Evolutionary conservation across 2,113 vertebrate species (phyloP), one percentile per base, ranked within the genome.

Genomic region (Bufo gargarizans): DNA sequence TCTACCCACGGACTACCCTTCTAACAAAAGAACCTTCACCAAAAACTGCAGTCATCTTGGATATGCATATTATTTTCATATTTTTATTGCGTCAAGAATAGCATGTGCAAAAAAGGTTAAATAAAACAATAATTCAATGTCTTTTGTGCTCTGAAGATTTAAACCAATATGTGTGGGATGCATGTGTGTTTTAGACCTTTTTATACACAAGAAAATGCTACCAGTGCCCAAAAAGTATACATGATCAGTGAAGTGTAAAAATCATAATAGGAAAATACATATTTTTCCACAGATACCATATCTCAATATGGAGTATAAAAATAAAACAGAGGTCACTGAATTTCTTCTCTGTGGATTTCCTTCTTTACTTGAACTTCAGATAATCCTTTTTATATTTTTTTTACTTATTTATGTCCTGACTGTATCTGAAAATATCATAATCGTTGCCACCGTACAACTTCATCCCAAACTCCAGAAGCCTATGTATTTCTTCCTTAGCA

Each of bases 401-500:
- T 63, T 92, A 3, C 79, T 72, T 77, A 84, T 89, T 43, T 91
- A 90, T 85, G 33, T 91, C 13, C 50, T 92, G 59, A 90, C 90
- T 7, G 49, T 90, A 53, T 67, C 89, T 71, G 91, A 89, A 86
- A 93, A 93, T 53, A 61, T 45, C 2, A 45, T 90, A 17, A 91
- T 91, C 33, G 85, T 92, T 43, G n/a, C 63, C 13, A 87, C 80
- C 6, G 85, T 92, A 79, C 50, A 79, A 65, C 87, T 79, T 22
- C 83, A 91, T 55, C 6, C 79, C 84, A 63, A 0, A 20, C 84
- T 91, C 61, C 90, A 89, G 5, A 90, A 87, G 14, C 90, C 90
- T 6, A 91, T 92, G 89, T 92, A 91, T 76, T 11, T 92, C 77
- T 91, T 93, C 74, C 89, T 93, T 22, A 84, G 91, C 81, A 90